Percentiles rank a stretch among this genome's conserved stretches.
These are phyloP conservation scores for Acronicta leporina DNA, from an alignment of 2,888 invertebrate species.

Conservation along the genomic window DNA sequence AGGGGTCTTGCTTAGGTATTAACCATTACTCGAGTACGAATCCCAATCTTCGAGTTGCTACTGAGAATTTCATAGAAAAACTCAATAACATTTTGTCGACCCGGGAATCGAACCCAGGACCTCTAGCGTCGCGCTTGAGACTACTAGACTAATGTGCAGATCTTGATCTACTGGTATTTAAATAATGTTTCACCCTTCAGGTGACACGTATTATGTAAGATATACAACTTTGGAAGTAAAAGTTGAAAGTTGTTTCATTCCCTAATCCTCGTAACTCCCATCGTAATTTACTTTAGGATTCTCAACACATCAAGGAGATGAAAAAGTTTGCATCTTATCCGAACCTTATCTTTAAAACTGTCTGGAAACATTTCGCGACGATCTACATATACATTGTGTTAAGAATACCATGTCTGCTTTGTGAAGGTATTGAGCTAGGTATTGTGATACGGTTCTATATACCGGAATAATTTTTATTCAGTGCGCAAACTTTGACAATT, in stretches of 20 bases:
- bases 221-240: constrained; percentile 20
- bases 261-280: constrained; percentile 10
- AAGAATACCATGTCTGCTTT: too few species aligned
- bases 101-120: not conserved
- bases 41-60: not conserved
- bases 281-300: constrained; percentile 23
- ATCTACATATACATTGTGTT: too few species aligned
- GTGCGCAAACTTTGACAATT: too few species aligned
- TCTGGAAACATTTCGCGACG: not conserved
- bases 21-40: not conserved
- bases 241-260: constrained; percentile 11
- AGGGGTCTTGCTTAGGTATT: not conserved
- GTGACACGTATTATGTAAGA: not conserved
- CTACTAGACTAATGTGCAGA: too few species aligned
- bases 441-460: too few species aligned
- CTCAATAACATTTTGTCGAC: not conserved
- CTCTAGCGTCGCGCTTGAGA: not conserved
- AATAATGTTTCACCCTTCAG: too few species aligned
- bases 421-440: too few species aligned
- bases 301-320: not conserved
- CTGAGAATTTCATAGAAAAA: not conserved
- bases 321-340: constrained; percentile 5
- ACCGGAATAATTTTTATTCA: too few species aligned
- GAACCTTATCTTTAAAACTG: not conserved
- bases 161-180: too few species aligned